Base-by-base conservation (phyloP, 2,113 vertebrate species). In the Scophthalmus maximus region DNA sequence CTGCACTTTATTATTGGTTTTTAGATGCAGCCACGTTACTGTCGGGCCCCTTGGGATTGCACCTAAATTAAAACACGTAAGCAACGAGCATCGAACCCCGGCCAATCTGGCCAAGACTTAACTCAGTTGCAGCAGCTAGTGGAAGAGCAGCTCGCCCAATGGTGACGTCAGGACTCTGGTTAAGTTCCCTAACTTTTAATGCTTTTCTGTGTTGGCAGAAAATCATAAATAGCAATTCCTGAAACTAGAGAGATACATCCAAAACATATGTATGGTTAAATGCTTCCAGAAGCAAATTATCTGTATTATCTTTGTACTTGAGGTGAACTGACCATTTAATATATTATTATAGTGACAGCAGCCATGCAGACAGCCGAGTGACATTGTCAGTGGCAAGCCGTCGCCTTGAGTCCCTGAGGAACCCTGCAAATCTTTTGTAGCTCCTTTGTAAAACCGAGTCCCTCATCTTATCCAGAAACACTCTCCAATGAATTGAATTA, bases 401-500 rank as follows among this genome's bases (percentile, higher is more conserved):
- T 3, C 22, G 20, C 23, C 52, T 52, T 0, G 68, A n/a, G 23
- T 66, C 76, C 65, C 73, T 51, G 11, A 51, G 50, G 53, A 40
- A 52, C 36, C 11, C 3, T 57, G 29, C 17, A 51, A 73, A 59
- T 76, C 23, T 73, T 52, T 38, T 69, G 44, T 67, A 53, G 51
- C 38, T 76, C 52, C 59, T 53, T 34, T 68, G 56, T 53, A 72
- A 59, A 73, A 78, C 67, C n/a, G 38, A 68, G 47, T 46, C 49
- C 60, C 62, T 72, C 57, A 30, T 71, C 47, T 68, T 40, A 68
- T 68, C 66, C 51, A 74, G 44, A 75, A 76, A 68, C 40, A 40
- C 68, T 62, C 51, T 64, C 73, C 78, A 67, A 61, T 76, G 70
- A 73, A 73, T 76, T 60, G 70, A 81, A 81, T 83, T 62, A 74